These are phyloP conservation scores for Cheilosia pagana DNA, from an alignment of 2,888 invertebrate genomes.

Conservation along the genomic window DNA sequence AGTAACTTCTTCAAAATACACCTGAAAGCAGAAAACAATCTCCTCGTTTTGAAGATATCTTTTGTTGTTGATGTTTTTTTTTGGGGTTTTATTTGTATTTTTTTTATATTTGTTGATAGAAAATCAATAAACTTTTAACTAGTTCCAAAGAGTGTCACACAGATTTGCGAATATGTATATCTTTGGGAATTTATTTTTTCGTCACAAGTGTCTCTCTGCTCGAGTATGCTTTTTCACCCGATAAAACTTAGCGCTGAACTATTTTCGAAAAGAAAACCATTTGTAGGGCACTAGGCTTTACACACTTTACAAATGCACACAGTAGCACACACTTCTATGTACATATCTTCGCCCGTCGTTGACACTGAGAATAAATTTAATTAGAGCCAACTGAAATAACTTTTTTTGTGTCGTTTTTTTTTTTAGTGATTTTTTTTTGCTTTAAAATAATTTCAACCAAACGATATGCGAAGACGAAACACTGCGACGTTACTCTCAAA, in stretches of 20 bases:
- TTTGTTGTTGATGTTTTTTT: conserved; percentile 23
- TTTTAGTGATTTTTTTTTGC: conserved; percentile 34
- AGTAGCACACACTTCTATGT: conserved; percentile 69
- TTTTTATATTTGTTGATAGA: conserved; percentile 15
- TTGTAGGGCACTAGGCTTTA: conserved; percentile 75
- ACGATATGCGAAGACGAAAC: conserved; percentile 46
- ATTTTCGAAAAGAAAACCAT: conserved; percentile 73
- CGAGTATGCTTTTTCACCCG: conserved; percentile 63
- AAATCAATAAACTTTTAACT: conserved; percentile 50
- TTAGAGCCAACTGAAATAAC: conserved; percentile 68
- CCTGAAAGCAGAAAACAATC: conserved; percentile 68
- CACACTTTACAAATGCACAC: conserved; percentile 74
- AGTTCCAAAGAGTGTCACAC: conserved; percentile 46
- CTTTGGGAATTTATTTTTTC: conserved; percentile 38
- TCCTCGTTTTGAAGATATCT: conserved; percentile 49
- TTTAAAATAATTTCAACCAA: conserved; percentile 40
- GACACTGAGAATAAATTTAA: conserved; percentile 75
- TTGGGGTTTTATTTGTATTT: conserved; percentile 36
- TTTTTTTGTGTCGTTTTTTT: conserved; percentile 38
- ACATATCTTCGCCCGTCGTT: conserved; percentile 66
- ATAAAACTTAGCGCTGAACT: conserved; percentile 70
- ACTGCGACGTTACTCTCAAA: conserved; percentile 69
- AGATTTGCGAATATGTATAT: conserved; percentile 6
- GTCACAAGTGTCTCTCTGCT: conserved; percentile 68
- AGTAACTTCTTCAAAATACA: conserved; percentile 71